These are phyloP conservation scores for Callyntrura sp. DNA, from an alignment of 2,888 invertebrate species.

Conservation along the genomic window DNA sequence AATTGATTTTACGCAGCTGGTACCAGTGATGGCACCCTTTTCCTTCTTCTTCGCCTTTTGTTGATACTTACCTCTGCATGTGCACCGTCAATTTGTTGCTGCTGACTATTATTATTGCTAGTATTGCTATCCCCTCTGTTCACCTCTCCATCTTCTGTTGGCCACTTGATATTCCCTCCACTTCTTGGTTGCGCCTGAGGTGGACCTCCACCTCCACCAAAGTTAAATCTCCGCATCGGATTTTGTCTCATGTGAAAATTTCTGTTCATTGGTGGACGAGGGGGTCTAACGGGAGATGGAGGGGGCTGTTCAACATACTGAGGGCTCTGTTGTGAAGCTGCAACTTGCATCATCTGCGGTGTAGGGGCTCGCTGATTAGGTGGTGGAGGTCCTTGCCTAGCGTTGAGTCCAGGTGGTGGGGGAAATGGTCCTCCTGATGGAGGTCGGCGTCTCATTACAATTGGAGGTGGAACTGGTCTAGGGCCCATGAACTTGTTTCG, in stretches of 20 bases:
- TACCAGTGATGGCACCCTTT: neutral
- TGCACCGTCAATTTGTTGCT: slow-evolving; percentile 22
- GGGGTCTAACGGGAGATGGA: slow-evolving; percentile 51
- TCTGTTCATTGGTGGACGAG: slow-evolving; percentile 50
- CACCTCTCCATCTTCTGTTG: slow-evolving; percentile 68
- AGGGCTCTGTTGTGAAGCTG: slow-evolving; percentile 57
- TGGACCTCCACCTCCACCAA: slow-evolving; percentile 65
- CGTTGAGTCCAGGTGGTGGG: slow-evolving; percentile 60
- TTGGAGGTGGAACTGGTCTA: slow-evolving; percentile 82
- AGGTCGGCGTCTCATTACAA: slow-evolving; percentile 82
- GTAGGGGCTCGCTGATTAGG: slow-evolving; percentile 60
- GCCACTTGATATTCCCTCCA: slow-evolving; percentile 81
- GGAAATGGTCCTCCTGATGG: slow-evolving; percentile 69
- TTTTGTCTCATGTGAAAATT: slow-evolving; percentile 70
- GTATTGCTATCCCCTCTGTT: slow-evolving; percentile 13
- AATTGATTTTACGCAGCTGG: slow-evolving; percentile 35
- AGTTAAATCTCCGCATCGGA: slow-evolving; percentile 67
- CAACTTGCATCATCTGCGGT: slow-evolving; percentile 50
- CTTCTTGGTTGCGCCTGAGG: slow-evolving; percentile 75
- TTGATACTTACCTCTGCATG: slow-evolving; percentile 50
- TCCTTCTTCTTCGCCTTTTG: slow-evolving; percentile 64
- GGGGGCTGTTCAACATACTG: slow-evolving; percentile 52
- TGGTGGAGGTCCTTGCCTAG: slow-evolving; percentile 62
- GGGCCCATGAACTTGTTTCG: slow-evolving; percentile 81
- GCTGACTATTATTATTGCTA: slow-evolving; percentile 35